These are phyloP conservation scores for Climacteris rufus DNA, from an alignment of 2,113 vertebrate genomes.

Conservation along the genomic window DNA sequence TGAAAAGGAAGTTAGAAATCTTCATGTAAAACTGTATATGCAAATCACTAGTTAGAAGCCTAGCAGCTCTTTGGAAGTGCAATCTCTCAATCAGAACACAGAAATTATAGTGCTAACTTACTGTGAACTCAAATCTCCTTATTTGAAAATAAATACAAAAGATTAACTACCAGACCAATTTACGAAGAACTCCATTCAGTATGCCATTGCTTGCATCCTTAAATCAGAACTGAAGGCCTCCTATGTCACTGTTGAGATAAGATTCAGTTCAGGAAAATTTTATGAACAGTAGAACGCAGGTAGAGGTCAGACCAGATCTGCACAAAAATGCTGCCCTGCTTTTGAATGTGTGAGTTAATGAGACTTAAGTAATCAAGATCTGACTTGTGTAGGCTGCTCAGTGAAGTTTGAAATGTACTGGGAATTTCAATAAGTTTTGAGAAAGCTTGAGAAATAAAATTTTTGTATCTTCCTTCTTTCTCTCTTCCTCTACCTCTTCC, in stretches of 20 bases:
- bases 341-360: background rate
- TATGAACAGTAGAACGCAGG: background rate
- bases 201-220: background rate
- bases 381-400: background rate
- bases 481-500: background rate
- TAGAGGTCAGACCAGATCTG: background rate
- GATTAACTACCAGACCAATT: background rate
- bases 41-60: constrained; percentile 18
- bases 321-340: background rate
- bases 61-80: constrained; percentile 4
- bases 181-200: background rate
- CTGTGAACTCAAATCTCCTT: constrained; percentile 4
- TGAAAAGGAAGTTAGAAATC: constrained; percentile 13
- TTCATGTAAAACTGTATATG: background rate
- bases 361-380: background rate
- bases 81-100: constrained; percentile 38
- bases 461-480: background rate
- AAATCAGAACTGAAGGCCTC: background rate
- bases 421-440: background rate
- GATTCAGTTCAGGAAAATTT: background rate
- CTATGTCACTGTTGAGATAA: background rate
- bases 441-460: background rate
- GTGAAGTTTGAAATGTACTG: background rate
- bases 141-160: constrained; percentile 51
- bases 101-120: constrained; percentile 37